phyloP scores from a whole-genome alignment of 2,888 invertebrate genomes.

The Metallyticus violacea region DNA sequence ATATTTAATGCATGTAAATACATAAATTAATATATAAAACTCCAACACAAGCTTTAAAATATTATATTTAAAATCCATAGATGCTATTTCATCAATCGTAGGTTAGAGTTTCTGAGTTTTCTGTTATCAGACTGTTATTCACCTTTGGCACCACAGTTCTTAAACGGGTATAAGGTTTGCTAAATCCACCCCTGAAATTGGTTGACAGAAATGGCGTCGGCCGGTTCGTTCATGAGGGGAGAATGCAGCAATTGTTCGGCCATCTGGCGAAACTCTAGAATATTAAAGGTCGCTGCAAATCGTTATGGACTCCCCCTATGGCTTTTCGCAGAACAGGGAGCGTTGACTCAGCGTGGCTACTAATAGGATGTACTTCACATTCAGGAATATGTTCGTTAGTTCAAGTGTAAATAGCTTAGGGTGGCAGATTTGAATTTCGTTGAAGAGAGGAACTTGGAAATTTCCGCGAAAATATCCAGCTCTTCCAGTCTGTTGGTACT shows the following conservation, averaged over 20 bases:
- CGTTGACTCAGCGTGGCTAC: neutral
- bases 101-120: neutral
- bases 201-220: neutral
- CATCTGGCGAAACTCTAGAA: neutral
- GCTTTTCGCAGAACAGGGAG: neutral
- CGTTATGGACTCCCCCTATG: neutral
- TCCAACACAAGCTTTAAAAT: too few species aligned
- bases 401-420: neutral
- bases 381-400: neutral
- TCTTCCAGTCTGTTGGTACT: too few species aligned
- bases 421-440: neutral
- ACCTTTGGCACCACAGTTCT: neutral
- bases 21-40: too few species aligned
- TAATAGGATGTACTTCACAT: neutral
- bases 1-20: too few species aligned
- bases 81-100: too few species aligned
- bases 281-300: neutral
- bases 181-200: neutral
- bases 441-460: neutral
- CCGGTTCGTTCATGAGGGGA: neutral
- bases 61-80: too few species aligned
- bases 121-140: neutral
- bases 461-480: neutral
- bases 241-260: neutral
- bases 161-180: neutral